A percentile compares a stretch with the other conserved stretches of the same genome.
Conservation (phyloP, 2,888 invertebrate genomes). For the Lottia gigantea region DNA sequence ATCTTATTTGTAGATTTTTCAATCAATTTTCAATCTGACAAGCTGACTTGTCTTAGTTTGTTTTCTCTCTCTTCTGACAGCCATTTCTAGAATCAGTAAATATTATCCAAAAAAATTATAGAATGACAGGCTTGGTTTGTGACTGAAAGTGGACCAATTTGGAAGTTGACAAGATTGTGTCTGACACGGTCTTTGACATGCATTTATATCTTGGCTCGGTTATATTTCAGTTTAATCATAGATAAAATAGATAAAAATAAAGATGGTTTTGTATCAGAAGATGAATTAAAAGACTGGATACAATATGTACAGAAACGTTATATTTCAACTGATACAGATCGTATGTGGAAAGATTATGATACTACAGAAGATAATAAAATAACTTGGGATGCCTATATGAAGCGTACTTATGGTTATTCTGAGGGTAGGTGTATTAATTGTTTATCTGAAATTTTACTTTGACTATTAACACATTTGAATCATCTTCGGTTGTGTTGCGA, state of each 20-base stretch:
- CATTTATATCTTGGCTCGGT: neutral
- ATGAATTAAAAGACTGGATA: constrained; percentile 96
- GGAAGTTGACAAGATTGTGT: too few relatives aligned
- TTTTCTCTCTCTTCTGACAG: too few relatives aligned
- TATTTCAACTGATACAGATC: constrained; percentile 89
- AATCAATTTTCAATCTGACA: too few relatives aligned
- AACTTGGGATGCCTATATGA: constrained; percentile 84
- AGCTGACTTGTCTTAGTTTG: too few relatives aligned
- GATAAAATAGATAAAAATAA: constrained; percentile 85
- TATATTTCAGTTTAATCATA: constrained; percentile 81
- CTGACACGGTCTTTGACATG: too few relatives aligned
- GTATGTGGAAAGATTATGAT: constrained; percentile 93
- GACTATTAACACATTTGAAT: neutral
- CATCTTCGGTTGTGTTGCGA: too few relatives aligned
- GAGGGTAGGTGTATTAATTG: constrained; percentile 42
- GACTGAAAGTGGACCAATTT: too few relatives aligned
- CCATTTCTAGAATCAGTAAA: too few relatives aligned
- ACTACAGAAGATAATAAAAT: constrained; percentile 80
- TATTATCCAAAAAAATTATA: too few relatives aligned
- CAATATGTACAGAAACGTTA: constrained; percentile 92
- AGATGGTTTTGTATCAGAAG: constrained; percentile 73
- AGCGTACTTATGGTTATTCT: constrained; percentile 84
- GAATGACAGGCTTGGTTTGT: too few relatives aligned
- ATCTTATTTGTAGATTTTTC: too few relatives aligned
- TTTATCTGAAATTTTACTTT: neutral